phyloP scores from a whole-genome alignment of 2,888 invertebrate genomes.

The Therioaphis trifolii region DNA sequence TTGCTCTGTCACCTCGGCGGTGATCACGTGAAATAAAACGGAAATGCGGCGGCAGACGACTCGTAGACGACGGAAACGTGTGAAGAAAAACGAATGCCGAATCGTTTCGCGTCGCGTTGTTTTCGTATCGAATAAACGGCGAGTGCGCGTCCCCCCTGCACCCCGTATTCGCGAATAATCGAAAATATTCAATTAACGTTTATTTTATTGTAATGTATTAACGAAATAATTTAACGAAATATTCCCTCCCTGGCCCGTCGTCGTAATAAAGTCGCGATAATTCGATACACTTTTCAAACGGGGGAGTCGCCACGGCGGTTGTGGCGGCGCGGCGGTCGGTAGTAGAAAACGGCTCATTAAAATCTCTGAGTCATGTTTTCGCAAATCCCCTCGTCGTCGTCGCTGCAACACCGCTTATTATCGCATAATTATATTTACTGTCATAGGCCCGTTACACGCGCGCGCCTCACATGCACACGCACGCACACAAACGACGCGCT shows the following conservation, averaged over 20 bases:
- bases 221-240: constrained; percentile 3
- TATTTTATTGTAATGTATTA: constrained; percentile 23
- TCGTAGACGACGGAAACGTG: no score
- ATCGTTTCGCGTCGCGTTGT: not conserved
- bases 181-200: constrained; percentile 42
- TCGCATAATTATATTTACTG: constrained; percentile 57
- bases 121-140: not conserved
- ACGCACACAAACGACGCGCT: not conserved
- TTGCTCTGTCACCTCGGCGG: no score
- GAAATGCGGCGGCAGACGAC: no score
- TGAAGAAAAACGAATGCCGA: no score
- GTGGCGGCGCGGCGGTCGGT: not conserved
- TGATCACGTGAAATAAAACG: no score
- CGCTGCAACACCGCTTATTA: constrained; percentile 44
- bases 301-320: not conserved
- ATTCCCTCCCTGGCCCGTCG: not conserved
- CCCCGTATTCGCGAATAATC: not conserved
- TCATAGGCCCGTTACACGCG: not conserved
- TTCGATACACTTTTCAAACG: constrained; percentile 17
- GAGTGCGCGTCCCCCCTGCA: not conserved
- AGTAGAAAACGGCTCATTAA: constrained; percentile 49
- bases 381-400: constrained; percentile 44
- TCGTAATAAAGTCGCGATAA: constrained; percentile 4
- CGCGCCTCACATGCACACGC: not conserved
- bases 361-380: constrained; percentile 56